phyloP scores from a whole-genome alignment of 1,140 invertebrate species.

The Semibalanus balanoides region DNA sequence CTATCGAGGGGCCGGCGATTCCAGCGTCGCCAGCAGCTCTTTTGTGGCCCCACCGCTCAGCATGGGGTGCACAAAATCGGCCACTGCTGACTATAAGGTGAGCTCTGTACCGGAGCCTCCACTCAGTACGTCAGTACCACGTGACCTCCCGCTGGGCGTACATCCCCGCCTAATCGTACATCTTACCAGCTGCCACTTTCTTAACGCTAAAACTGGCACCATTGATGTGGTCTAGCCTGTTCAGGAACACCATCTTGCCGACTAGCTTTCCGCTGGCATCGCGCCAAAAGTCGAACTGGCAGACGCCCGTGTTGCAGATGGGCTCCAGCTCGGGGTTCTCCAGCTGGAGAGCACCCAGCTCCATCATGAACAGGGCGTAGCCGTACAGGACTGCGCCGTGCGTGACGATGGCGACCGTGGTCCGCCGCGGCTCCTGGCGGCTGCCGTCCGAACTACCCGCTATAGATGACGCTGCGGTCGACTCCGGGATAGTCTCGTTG shows the following conservation, averaged over 20 bases:
- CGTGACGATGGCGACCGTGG: background rate
- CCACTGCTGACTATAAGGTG: too few relatives aligned
- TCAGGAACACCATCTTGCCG: background rate
- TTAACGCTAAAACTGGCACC: background rate
- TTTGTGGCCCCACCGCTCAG: too few relatives aligned
- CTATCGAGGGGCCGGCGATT: too few relatives aligned
- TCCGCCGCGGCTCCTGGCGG: background rate
- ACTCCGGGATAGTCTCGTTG: background rate
- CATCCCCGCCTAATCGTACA: background rate
- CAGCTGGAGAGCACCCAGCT: background rate
- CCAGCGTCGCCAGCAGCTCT: too few relatives aligned
- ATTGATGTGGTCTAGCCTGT: background rate
- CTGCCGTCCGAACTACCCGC: background rate
- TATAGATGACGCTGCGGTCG: background rate
- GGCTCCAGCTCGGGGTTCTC: background rate
- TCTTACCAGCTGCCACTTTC: background rate
- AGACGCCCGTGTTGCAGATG: background rate
- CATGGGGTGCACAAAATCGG: too few relatives aligned
- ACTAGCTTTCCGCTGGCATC: background rate
- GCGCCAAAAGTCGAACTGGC: background rate
- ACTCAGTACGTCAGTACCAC: too few relatives aligned
- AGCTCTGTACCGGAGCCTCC: too few relatives aligned
- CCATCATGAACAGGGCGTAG: background rate
- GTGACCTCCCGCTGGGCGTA: too few relatives aligned
- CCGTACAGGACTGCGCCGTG: background rate